Conservation (phyloP, 2,797 vertebrate species). For the Anguilla obscura region DNA sequence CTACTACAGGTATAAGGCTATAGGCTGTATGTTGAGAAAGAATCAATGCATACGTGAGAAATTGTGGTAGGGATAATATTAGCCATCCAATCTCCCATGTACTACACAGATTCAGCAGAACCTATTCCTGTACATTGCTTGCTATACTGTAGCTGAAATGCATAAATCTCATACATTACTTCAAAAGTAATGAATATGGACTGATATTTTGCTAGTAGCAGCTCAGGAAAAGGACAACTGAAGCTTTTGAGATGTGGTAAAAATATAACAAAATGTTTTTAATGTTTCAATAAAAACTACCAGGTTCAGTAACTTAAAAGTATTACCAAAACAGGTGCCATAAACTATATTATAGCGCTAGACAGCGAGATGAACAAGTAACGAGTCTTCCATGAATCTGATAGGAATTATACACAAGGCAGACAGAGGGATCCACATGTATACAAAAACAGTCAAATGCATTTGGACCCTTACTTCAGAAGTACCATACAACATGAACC, state of each 20-base stretch:
- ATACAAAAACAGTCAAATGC: conserved; percentile 53
- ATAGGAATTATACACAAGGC: conserved; percentile 71
- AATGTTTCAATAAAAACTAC: conserved; percentile 63
- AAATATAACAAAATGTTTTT: conserved; percentile 71
- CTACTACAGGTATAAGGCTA: background rate
- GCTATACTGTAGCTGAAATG: background rate
- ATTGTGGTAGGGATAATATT: background rate
- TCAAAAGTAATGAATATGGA: background rate
- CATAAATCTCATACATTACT: background rate
- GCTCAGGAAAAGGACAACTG: background rate
- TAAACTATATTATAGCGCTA: conserved; percentile 63
- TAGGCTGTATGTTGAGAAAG: background rate
- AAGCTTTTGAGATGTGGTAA: conserved; percentile 63
- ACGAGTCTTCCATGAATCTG: conserved; percentile 47
- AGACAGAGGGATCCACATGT: conserved; percentile 64
- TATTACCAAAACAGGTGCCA: conserved; percentile 69
- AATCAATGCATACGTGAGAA: background rate
- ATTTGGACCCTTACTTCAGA: conserved; percentile 64
- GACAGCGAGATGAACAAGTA: conserved; percentile 69
- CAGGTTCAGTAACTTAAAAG: conserved; percentile 67
- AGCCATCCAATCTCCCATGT: background rate
- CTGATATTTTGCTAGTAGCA: background rate
- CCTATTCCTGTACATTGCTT: background rate
- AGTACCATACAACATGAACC: conserved; percentile 55
- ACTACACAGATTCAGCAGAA: background rate